Evolutionary conservation across 2,888 invertebrate genomes (phyloP).

Genomic region (Mimas tiliae): DNA sequence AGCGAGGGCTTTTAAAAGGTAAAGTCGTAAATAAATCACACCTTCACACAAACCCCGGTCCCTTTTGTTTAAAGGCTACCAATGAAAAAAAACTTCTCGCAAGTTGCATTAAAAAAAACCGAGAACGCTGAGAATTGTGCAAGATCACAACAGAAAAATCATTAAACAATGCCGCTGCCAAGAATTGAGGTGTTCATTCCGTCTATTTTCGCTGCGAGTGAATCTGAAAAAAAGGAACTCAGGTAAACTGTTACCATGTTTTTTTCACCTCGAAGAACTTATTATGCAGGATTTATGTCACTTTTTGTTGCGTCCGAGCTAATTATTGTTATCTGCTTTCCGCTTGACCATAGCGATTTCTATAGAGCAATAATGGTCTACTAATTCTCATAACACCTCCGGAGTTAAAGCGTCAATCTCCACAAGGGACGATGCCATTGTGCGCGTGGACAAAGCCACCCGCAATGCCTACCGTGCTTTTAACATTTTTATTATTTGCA

Average conservation of each 20-base stretch:
- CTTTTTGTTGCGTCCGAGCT: slow-evolving; percentile 80
- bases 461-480: slow-evolving; percentile 77
- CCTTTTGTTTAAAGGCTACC: slow-evolving; percentile 84
- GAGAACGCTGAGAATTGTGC: slow-evolving; percentile 75
- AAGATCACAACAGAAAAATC: slow-evolving; percentile 83
- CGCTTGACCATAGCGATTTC: slow-evolving; percentile 78
- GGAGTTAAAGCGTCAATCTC: slow-evolving; percentile 77
- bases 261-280: slow-evolving; percentile 73
- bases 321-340: slow-evolving; percentile 83
- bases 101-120: slow-evolving; percentile 68
- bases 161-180: slow-evolving; percentile 82
- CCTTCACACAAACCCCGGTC: slow-evolving; percentile 73
- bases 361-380: slow-evolving; percentile 79
- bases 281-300: slow-evolving; percentile 85
- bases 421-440: slow-evolving; percentile 63
- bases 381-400: slow-evolving; percentile 83
- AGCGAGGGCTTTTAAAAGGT: slow-evolving; percentile 68
- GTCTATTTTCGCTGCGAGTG: slow-evolving; percentile 68
- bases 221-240: slow-evolving; percentile 73
- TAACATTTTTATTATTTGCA: slow-evolving; percentile 75
- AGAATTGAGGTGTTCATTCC: slow-evolving; percentile 84
- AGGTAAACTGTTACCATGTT: slow-evolving; percentile 74
- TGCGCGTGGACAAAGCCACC: slow-evolving; percentile 74
- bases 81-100: slow-evolving; percentile 77
- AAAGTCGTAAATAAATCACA: slow-evolving; percentile 83